Base-by-base conservation (phyloP, 2,113 vertebrate genomes). In the Dromiciops gliroides region DNA sequence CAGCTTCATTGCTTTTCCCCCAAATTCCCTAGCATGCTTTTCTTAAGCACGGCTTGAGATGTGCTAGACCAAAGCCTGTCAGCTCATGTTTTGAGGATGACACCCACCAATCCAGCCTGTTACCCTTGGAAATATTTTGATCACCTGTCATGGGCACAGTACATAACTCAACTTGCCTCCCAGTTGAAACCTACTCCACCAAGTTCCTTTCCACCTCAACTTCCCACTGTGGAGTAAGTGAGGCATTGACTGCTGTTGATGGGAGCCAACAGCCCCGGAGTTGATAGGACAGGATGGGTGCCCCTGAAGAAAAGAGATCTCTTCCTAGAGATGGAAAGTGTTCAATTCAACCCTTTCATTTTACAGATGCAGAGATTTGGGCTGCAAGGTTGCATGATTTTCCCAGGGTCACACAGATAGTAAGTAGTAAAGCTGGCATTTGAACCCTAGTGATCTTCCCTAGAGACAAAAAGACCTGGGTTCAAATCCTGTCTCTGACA, bases 21-120 rank as follows among this genome's bases (percentile, higher is more conserved):
- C 93, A 93, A 95, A 95, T 83, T 94, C 95, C 92, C 60, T 88
- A 90, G 88, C 53, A 51, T 96, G 93, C 95, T 97, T 94, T 97
- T 96, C 89, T 97, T 95, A 3, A 95, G 92, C 92, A 67, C 31
- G 31, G 31, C 10, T 49, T 3, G 0, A 89, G 95, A 96, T 83
- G 96, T 96, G 97, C n/a, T 95, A 98, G 97, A 97, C 97, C 89
- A 93, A 92, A 44, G 90, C 90, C 94, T 97, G 91, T 95, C 97
- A 97, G 92, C 91, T 25, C 92, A 93, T 95, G 92, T 93, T 95
- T 89, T 83, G 93, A 97, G 96, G 89, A 92, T 97, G 96, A 96
- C 94, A 94, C 94, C 90, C 94, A 91, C 95, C 50, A 83, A 93
- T 95, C 48, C 89, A 94, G 51, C 89, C 91, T 92, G 91, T 95